A percentile compares a stretch with the other conserved stretches of the same genome.
These are phyloP conservation scores for Drosophila burlai DNA, from an alignment of 1,140 invertebrate genomes.

Conservation along the genomic window DNA sequence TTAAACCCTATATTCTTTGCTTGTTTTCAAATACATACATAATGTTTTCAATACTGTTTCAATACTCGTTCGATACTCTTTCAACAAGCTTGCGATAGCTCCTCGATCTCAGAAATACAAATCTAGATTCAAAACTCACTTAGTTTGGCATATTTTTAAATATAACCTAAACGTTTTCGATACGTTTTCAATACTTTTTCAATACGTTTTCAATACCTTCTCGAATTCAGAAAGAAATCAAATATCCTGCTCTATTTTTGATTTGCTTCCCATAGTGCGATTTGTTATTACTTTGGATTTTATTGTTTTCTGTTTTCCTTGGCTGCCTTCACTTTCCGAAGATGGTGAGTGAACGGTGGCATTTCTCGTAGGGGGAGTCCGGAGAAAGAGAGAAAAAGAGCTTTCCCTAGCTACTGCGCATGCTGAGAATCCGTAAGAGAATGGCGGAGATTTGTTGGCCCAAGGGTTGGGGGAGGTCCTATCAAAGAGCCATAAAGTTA, in stretches of 20 bases:
- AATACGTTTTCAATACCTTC: background rate
- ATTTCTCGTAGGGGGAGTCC: conserved; percentile 25
- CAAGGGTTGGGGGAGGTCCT: background rate
- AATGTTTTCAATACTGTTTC: too few relatives aligned
- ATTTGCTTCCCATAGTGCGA: conserved; percentile 44
- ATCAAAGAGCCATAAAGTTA: conserved; percentile 52
- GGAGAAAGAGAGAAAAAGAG: conserved; percentile 17
- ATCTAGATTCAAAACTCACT: too few relatives aligned
- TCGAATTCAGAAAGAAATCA: background rate
- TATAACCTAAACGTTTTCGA: background rate
- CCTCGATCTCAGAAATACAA: background rate
- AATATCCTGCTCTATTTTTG: background rate
- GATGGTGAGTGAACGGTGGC: conserved; percentile 2
- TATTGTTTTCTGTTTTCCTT: conserved; percentile 35
- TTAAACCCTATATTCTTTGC: background rate
- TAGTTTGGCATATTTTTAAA: too few relatives aligned
- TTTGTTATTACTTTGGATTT: conserved; percentile 21
- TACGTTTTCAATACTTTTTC: background rate
- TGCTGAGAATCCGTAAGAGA: conserved; percentile 44
- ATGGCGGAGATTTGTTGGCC: background rate
- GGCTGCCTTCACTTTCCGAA: conserved; percentile 31
- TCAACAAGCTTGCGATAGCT: too few relatives aligned
- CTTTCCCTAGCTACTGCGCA: conserved; percentile 33
- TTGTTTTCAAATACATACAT: too few relatives aligned
- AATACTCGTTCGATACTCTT: background rate